These are phyloP conservation scores for Cecidostiba fungosa DNA, from an alignment of 2,888 invertebrate species.

Conservation along the genomic window DNA sequence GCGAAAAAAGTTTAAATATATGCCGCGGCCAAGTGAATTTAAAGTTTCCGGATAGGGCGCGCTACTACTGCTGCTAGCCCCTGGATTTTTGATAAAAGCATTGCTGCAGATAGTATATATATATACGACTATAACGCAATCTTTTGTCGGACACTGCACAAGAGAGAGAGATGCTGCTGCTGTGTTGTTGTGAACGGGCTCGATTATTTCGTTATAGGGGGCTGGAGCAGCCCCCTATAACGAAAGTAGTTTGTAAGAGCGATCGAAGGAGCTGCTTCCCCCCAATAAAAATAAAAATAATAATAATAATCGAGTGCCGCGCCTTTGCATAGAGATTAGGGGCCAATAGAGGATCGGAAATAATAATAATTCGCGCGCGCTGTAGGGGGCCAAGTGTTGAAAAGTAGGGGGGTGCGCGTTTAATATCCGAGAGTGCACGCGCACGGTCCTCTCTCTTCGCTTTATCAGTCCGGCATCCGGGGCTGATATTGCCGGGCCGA, in stretches of 20 bases:
- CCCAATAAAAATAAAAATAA: background rate
- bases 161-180: slow-evolving; percentile 25
- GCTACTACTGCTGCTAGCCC: background rate
- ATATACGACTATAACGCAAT: background rate
- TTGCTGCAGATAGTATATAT: background rate
- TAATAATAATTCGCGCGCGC: slow-evolving; percentile 5
- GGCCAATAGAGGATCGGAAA: background rate
- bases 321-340: slow-evolving; percentile 4
- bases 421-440: slow-evolving; percentile 68
- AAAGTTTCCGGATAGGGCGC: background rate
- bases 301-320: background rate
- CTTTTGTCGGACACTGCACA: slow-evolving; percentile 14
- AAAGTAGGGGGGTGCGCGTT: slow-evolving; percentile 63
- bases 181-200: slow-evolving; percentile 44
- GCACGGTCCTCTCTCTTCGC: slow-evolving; percentile 40
- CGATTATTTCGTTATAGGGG: slow-evolving; percentile 49
- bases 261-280: too few species aligned
- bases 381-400: slow-evolving; percentile 53
- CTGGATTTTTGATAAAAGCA: background rate
- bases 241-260: too few species aligned
- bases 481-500: slow-evolving; percentile 64
- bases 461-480: slow-evolving; percentile 65
- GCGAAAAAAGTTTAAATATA: slow-evolving; percentile 29
- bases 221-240: too few species aligned
- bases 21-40: slow-evolving; percentile 2